These are phyloP conservation scores for Choristoneura rosaceana DNA, from an alignment of 2,888 invertebrate species.

Conservation along the genomic window DNA sequence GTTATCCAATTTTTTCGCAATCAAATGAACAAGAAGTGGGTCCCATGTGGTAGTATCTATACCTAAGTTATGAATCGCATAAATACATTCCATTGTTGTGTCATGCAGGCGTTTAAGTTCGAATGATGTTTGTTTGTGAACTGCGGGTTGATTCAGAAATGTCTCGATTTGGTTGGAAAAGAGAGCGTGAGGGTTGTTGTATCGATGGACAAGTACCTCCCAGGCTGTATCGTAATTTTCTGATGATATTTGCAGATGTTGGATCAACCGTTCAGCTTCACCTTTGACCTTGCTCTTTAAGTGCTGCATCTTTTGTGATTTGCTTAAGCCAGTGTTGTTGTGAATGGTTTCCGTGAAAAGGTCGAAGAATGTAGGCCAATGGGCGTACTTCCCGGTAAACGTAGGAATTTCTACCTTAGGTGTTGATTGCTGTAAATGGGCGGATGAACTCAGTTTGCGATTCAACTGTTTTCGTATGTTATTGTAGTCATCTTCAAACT, in stretches of 20 bases:
- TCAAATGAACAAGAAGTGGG: conserved; percentile 35
- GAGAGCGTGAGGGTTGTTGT: conserved; percentile 29
- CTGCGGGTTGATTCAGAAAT: neutral
- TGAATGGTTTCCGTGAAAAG: neutral
- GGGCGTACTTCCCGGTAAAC: neutral
- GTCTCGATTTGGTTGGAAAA: conserved; percentile 31
- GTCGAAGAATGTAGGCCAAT: neutral
- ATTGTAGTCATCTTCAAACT: neutral
- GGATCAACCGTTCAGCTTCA: neutral
- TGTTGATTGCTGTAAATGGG: neutral
- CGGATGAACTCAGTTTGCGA: neutral
- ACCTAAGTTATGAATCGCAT: conserved; percentile 45
- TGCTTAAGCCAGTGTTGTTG: neutral
- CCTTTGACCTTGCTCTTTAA: neutral
- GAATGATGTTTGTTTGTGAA: neutral
- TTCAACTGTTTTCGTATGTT: neutral
- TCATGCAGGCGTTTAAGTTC: conserved; percentile 34
- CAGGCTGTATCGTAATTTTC: conserved; percentile 35
- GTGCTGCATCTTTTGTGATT: neutral
- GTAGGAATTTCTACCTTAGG: neutral
- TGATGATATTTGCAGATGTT: conserved; percentile 19
- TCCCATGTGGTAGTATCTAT: conserved; percentile 44
- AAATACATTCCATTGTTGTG: conserved; percentile 42
- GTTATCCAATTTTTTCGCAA: conserved; percentile 37
- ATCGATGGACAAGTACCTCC: conserved; percentile 32